Percentiles rank a stretch among this genome's conserved stretches.
These are phyloP conservation scores for Boloria selene DNA, from an alignment of 2,888 invertebrate species.

Conservation along the genomic window DNA sequence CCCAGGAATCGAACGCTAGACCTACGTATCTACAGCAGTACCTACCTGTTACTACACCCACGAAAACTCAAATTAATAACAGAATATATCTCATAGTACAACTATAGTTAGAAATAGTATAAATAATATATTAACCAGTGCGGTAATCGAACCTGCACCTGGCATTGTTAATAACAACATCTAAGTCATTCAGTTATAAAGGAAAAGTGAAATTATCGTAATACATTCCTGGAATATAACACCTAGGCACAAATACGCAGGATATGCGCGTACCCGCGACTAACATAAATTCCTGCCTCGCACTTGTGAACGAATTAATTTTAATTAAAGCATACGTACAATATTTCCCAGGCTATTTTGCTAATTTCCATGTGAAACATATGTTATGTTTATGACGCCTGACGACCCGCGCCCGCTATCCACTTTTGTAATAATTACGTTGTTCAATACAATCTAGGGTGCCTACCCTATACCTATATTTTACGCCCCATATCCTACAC, in stretches of 20 bases:
- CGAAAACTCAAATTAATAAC: too few species aligned
- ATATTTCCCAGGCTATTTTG: slow-evolving; percentile 29
- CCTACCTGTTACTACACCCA: too few species aligned
- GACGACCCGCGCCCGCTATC: slow-evolving; percentile 11
- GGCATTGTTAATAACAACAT: too few species aligned
- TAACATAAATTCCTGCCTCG: slow-evolving; percentile 28
- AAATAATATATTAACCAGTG: too few species aligned
- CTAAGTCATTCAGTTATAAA: too few species aligned
- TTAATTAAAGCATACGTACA: slow-evolving; percentile 33
- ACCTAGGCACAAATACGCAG: slow-evolving; percentile 14
- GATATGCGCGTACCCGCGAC: slow-evolving; percentile 4
- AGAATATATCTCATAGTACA: too few species aligned
- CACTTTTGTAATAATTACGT: slow-evolving; percentile 19
- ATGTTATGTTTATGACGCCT: slow-evolving; percentile 24
- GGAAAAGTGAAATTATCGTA: too few species aligned
- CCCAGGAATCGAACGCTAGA: too few species aligned
- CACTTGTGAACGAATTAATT: slow-evolving; percentile 29
- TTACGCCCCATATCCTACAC: too few species aligned
- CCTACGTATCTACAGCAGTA: too few species aligned
- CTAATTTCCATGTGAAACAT: slow-evolving; percentile 25
- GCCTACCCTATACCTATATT: background rate
- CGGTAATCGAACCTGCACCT: too few species aligned
- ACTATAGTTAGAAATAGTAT: too few species aligned
- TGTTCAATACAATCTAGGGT: slow-evolving; percentile 25
- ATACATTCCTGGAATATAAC: slow-evolving; percentile 6